Evolutionary conservation across 1,140 invertebrate genomes (phyloP).

Genomic region (Caenorhabditis latens): DNA sequence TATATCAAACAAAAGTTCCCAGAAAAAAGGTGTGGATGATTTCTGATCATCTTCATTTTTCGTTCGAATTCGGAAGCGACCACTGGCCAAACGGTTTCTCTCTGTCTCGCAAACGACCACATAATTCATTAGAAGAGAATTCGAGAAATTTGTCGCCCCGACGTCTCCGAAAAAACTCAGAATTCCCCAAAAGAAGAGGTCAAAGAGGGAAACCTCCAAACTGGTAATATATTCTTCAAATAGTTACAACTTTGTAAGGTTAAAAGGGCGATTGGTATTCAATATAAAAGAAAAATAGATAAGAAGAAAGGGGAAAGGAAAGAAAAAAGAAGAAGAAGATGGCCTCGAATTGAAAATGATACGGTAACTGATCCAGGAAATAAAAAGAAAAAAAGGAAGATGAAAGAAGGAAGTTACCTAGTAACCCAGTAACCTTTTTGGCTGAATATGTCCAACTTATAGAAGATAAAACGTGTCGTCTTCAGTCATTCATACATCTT

Average conservation of each 20-base stretch:
- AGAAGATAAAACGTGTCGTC: not conserved
- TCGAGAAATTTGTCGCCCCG: slow-evolving; percentile 35
- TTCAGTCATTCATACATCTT: slow-evolving; percentile 12
- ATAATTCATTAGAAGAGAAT: slow-evolving; percentile 34
- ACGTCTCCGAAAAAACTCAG: not conserved
- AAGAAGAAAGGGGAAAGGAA: not conserved
- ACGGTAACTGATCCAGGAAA: not conserved
- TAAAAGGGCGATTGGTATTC: not conserved
- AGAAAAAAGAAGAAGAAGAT: not conserved
- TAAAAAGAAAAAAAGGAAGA: not conserved
- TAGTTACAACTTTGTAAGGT: too few species aligned
- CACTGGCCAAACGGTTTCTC: slow-evolving; percentile 32
- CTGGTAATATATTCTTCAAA: too few species aligned
- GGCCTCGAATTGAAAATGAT: not conserved
- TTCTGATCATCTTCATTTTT: slow-evolving; percentile 39
- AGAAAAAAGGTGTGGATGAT: slow-evolving; percentile 29
- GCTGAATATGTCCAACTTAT: not conserved
- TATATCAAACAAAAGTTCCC: not conserved
- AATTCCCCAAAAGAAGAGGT: not conserved
- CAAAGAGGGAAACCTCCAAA: not conserved
- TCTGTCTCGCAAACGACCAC: not conserved
- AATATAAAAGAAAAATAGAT: not conserved
- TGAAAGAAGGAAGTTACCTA: not conserved
- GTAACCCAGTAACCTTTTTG: slow-evolving; percentile 13
- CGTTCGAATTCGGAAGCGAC: not conserved